These are phyloP conservation scores for Leptodirus hochenwartii DNA, from an alignment of 2,888 invertebrate genomes.

Conservation along the genomic window DNA sequence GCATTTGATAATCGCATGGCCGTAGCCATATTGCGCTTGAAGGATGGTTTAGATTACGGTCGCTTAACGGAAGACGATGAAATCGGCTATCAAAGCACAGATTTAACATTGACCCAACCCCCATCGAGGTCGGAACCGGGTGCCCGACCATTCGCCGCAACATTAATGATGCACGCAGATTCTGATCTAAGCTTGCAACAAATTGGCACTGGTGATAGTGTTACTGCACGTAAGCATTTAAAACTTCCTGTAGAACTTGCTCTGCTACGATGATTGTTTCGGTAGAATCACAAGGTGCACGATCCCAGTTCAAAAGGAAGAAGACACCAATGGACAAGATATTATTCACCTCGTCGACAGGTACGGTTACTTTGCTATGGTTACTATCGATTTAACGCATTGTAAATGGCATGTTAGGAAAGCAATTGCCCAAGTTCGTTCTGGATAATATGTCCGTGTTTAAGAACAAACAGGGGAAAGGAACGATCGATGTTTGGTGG, in stretches of 20 bases:
- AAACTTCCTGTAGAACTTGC: too few species aligned
- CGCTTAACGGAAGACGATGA: slow-evolving; percentile 27
- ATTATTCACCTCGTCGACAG: slow-evolving; percentile 15
- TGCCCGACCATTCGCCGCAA: slow-evolving; percentile 28
- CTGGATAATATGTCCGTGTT: slow-evolving; percentile 56
- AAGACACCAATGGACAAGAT: slow-evolving; percentile 16
- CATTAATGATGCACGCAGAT: slow-evolving; percentile 45
- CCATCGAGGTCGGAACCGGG: slow-evolving; percentile 15
- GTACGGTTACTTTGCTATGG: too few species aligned
- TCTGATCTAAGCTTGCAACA: slow-evolving; percentile 48
- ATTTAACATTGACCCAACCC: slow-evolving; percentile 25
- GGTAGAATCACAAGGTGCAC: background rate
- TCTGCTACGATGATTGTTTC: slow-evolving; percentile 18
- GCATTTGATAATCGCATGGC: slow-evolving; percentile 86
- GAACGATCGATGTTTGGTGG: slow-evolving; percentile 92
- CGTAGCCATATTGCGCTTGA: slow-evolving; percentile 72
- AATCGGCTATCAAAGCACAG: slow-evolving; percentile 18
- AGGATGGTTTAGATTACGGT: slow-evolving; percentile 68
- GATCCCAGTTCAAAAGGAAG: slow-evolving; percentile 15
- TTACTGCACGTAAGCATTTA: too few species aligned
- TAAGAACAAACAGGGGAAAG: slow-evolving; percentile 57
- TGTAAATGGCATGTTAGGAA: too few species aligned
- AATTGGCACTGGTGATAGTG: slow-evolving; percentile 19
- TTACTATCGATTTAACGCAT: too few species aligned
- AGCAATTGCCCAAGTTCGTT: slow-evolving; percentile 37